Base-by-base conservation (phyloP, 2,113 vertebrate genomes). In the Axis porcinus region DNA sequence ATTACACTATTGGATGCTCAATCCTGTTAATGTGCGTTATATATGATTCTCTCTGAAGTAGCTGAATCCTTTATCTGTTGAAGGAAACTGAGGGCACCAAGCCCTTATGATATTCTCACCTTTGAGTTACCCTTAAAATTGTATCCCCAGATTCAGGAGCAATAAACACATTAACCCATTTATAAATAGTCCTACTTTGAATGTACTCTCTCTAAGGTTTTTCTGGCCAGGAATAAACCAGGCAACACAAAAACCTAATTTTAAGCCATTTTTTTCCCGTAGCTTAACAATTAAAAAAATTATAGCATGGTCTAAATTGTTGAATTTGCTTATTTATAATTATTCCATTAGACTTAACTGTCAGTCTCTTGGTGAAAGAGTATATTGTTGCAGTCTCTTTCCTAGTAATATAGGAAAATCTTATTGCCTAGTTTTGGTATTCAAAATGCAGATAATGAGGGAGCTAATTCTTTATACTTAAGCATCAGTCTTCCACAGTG, bases 381-480 rank as follows among this genome's bases (percentile, higher is more conserved):
- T 88, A 54, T 43, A 43, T 70, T 94, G 17, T 97, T 91, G 36
- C 2, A 82, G 52, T 84, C 11, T 97, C 23, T 28, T 87, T 95
- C 28, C 54, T 95, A 54, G 64, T 94, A 40, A 67, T 91, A 36
- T 45, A 93, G 89, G 92, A 76, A 93, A 95, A 90, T 74, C 57
- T 70, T 92, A n/a, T 55, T 92, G 60, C 40, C 58, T 30, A 8
- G 55, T 84, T 96, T n/a, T 57, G 64, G 54, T 78, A 82, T 86
- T 98, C 45, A 74, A 64, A 74, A 28, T 91, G 62, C 52, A 88
- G 45, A 12, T 84, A 47, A 95, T 90, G 55, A 96, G 50, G 28
- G 58, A 86, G 21, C 55, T 93, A 89, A 91, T 92, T 95, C 25
- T 96, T 96, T 94, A 85, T 82, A 86, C n/a, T 89, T 89, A 86